Evolutionary conservation across 2,113 vertebrate genomes (phyloP), one percentile per base, ranked within the genome.

Genomic region (Mormyrus lacerda): DNA sequence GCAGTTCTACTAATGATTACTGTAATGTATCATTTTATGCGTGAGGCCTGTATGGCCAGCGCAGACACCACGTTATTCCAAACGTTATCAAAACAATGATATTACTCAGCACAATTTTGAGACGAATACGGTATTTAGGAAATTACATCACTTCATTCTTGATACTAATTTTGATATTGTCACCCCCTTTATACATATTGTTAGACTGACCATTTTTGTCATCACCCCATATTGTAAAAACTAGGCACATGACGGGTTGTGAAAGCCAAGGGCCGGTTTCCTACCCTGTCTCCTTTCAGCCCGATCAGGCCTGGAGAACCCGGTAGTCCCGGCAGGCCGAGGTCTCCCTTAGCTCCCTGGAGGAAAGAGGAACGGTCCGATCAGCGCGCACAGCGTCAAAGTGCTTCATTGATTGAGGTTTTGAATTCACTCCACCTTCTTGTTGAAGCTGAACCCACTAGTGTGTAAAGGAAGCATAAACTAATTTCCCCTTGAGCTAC

Each of bases 231-330:
- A 84, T 21, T 45, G 82, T 84, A 47, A 47, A 47, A 84, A 24
- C 44, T n/a, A 47, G 82, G 82, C 44, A 47, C 7, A 1, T 42
- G 2, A 47, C 21, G 19, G 69, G 69, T 0, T 15, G 27, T 45
- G 39, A 83, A 4, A 47, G 44, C 42, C 10, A 13, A 55, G 50
- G 50, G 5, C 50, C 1, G 31, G 4, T 31, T 31, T 53, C 85
- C 97, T 97, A 99, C 98, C 97, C 97, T 95, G 89, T 98, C 97
- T 91, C 98, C 98, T 94, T 97, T 98, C 91, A 94, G 91, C 90
- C 98, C 98, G 90, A 96, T 97, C 45, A 96, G 91, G 55, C 98
- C 98, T 90, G 96, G 92, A 79, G 97, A 96, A 47, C 97, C 98
- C 76, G 98, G 97, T 73, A 98, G 91, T 91, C 98, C 98, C 89